phyloP scores from a whole-genome alignment of 2,113 vertebrate genomes.

The Peromyscus californicus region DNA sequence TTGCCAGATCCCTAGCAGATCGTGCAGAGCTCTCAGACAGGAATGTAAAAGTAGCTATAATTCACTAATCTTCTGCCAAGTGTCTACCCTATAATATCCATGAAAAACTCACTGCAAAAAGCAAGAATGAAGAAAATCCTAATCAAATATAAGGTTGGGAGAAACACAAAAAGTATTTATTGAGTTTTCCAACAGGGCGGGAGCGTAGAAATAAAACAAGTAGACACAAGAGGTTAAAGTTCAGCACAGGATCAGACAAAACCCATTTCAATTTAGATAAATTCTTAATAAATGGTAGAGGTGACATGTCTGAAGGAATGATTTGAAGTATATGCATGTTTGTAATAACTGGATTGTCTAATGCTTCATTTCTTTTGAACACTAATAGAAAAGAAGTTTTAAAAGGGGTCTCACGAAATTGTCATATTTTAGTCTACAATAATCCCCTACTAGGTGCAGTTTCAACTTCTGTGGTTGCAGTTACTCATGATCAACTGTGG shows the following conservation, averaged over 20 bases:
- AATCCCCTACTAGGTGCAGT: background rate
- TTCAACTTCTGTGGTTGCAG: background rate
- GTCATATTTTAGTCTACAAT: background rate
- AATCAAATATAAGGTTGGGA: background rate
- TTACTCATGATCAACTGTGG: background rate
- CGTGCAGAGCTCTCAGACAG: background rate
- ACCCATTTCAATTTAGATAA: too few species aligned
- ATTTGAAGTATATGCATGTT: background rate
- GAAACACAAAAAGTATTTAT: background rate
- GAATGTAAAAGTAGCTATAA: background rate
- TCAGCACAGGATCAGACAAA: background rate
- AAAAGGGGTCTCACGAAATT: background rate
- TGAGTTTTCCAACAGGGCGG: background rate
- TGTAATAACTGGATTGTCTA: background rate
- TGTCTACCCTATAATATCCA: background rate
- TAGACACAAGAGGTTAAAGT: background rate
- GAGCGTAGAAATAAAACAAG: background rate
- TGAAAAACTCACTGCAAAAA: background rate
- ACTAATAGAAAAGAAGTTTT: background rate
- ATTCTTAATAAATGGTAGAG: background rate
- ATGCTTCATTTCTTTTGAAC: background rate
- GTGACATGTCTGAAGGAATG: background rate
- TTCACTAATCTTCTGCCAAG: background rate
- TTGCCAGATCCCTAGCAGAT: background rate
- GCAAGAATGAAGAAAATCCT: background rate